Base-by-base conservation (phyloP, 2,888 invertebrate genomes). In the Platynereis dumerilii region DNA sequence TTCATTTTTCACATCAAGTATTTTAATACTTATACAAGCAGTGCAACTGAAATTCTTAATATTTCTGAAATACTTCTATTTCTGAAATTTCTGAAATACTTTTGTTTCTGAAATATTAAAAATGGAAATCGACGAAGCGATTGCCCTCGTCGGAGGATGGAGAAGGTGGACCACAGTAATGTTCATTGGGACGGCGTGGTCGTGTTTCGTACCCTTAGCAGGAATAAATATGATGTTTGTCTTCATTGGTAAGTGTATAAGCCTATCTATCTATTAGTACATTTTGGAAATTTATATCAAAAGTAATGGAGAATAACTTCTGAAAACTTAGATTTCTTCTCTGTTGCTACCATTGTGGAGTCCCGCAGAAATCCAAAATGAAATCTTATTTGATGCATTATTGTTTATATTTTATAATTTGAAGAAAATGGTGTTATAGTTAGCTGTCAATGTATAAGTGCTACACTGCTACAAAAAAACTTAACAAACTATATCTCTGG, bases 111-210 rank as follows among this genome's bases (percentile, higher is more conserved):
- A n/a, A n/a, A n/a, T n/a, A n/a, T n/a, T n/a, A n/a, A 22, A 15
- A 10, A 60, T 60, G 60, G 60, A 60, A 12, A 22, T 60, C 3
- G 60, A 60, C 20, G n/a, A 22, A 20, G 60, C 60, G 1, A 20
- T 60, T 29, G 34, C 29, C 3, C 1, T 5, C 12, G 60, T 60
- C 20, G 60, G 60, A 28, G 60, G 60, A 10, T 52, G 34, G 7
- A 28, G 60, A 22, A 28, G 60, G 10, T 60, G 60, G 60, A 48
- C 48, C 34, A 48, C 53, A n/a, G 60, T 53, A 29, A 60, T 60
- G 27, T 60, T 60, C 22, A 28, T 42, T 10, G 42, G 29, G 15
- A n/a, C 53, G 10, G 60, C 52, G 2, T 22, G 48, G 1, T 29
- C 27, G 7, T 42, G 52, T n/a, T 60, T 60, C 24, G 29, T 60